Conservation (phyloP, 2,113 vertebrate genomes). For the Mormyrus iriodes region DNA sequence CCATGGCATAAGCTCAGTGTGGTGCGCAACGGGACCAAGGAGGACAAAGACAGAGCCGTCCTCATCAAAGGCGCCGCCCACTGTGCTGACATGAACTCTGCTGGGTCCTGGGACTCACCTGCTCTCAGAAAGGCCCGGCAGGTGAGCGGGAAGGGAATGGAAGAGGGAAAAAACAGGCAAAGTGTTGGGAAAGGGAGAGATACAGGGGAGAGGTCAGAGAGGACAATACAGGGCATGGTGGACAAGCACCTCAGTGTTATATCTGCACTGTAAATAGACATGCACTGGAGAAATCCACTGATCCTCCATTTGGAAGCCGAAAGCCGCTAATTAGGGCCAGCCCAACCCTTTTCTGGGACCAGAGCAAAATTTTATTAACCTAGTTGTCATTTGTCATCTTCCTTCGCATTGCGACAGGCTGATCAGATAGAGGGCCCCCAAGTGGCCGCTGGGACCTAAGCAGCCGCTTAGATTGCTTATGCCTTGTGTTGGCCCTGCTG, state of each 20-base stretch:
- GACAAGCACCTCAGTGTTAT: background rate
- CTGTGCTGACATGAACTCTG: slow-evolving; percentile 59
- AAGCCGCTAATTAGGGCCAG: background rate
- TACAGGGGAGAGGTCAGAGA: background rate
- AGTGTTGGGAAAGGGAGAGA: background rate
- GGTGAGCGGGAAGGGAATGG: slow-evolving; percentile 36
- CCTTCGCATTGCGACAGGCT: background rate
- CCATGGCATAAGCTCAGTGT: slow-evolving; percentile 64
- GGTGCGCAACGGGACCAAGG: slow-evolving; percentile 34
- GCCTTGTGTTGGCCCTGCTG: background rate
- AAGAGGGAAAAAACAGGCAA: background rate
- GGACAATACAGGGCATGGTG: background rate
- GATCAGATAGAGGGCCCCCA: background rate
- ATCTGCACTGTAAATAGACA: background rate
- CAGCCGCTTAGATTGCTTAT: background rate
- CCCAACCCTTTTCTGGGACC: background rate
- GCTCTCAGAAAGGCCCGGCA: slow-evolving; percentile 51
- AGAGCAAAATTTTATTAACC: background rate
- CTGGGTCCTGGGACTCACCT: slow-evolving; percentile 33
- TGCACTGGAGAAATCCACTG: background rate
- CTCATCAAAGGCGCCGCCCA: slow-evolving; percentile 60
- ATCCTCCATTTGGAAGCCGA: background rate
- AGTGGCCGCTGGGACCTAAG: background rate
- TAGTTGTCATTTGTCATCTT: background rate
- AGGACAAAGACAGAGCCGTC: slow-evolving; percentile 39